These are phyloP conservation scores for Pogonus chalceus DNA, from an alignment of 1,140 invertebrate species.

Conservation along the genomic window DNA sequence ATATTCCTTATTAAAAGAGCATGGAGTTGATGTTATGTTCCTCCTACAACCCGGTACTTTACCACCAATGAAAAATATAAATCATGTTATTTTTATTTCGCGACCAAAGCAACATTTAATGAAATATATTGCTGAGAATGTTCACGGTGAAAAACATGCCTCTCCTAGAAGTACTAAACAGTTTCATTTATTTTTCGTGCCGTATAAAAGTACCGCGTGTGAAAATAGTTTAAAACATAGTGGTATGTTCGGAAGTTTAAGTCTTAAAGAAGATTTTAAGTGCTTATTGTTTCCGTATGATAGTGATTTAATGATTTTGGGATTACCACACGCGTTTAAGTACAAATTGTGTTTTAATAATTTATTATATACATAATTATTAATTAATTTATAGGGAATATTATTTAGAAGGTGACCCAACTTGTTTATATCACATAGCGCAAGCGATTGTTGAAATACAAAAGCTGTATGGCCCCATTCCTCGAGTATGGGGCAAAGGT, in stretches of 20 bases:
- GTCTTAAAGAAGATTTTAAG: conserved; percentile 71
- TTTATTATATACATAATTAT: neutral
- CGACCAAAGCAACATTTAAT: conserved; percentile 73
- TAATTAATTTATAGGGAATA: conserved; percentile 53
- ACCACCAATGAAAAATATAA: conserved; percentile 55
- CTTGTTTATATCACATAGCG: conserved; percentile 78
- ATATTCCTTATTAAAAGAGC: conserved; percentile 67
- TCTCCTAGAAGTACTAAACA: conserved; percentile 41
- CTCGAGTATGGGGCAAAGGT: conserved; percentile 84
- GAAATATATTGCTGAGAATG: conserved; percentile 75
- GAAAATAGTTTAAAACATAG: conserved; percentile 72
- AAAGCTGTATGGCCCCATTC: conserved; percentile 79
- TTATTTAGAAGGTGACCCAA: conserved; percentile 79
- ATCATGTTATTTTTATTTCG: conserved; percentile 84
- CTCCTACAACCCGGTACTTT: conserved; percentile 57
- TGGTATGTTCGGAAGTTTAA: conserved; percentile 70
- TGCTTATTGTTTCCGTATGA: conserved; percentile 88
- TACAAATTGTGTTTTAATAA: conserved; percentile 21
- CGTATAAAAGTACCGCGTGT: conserved; percentile 76
- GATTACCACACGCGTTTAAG: conserved; percentile 68
- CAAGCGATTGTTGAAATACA: conserved; percentile 79
- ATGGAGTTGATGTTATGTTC: conserved; percentile 71
- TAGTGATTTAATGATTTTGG: conserved; percentile 87
- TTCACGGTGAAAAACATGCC: conserved; percentile 48
- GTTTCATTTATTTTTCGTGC: conserved; percentile 80